Percentiles rank a stretch among this genome's conserved stretches.
Evolutionary conservation across 2,797 vertebrate species (phyloP).

Genomic region (Gallinago nigripennis): DNA sequence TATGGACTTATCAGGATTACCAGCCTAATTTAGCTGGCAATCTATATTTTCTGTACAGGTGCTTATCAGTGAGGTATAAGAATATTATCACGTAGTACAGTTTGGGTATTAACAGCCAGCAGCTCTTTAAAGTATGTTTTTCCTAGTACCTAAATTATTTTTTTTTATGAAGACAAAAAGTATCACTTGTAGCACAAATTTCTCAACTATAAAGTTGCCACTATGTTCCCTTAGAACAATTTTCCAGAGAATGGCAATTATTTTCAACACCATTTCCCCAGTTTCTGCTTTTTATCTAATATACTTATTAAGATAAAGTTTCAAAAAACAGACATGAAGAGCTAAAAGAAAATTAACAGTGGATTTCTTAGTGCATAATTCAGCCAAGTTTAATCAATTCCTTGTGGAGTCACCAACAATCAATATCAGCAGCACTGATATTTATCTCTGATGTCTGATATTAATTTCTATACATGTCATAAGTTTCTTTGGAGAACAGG

Average conservation of each 20-base stretch:
- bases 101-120: slow-evolving; percentile 34
- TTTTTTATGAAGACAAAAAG: neutral
- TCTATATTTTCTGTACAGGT: slow-evolving; percentile 6
- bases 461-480: neutral
- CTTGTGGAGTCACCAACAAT: neutral
- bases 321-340: neutral
- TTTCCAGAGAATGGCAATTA: neutral
- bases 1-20: slow-evolving; percentile 38
- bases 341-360: neutral
- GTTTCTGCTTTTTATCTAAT: neutral
- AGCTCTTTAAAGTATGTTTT: neutral
- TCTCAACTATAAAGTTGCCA: neutral
- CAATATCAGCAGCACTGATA: neutral
- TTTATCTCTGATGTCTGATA: neutral
- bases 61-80: slow-evolving; percentile 58
- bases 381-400: neutral
- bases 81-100: slow-evolving; percentile 28
- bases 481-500: neutral
- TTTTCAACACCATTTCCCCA: neutral
- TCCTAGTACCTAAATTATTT: neutral
- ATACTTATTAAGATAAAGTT: neutral
- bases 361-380: neutral
- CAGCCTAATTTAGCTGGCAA: slow-evolving; percentile 51
- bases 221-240: neutral
- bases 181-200: neutral